These are phyloP conservation scores for Eretmodus cyanostictus DNA, from an alignment of 2,113 vertebrate species.

Conservation along the genomic window DNA sequence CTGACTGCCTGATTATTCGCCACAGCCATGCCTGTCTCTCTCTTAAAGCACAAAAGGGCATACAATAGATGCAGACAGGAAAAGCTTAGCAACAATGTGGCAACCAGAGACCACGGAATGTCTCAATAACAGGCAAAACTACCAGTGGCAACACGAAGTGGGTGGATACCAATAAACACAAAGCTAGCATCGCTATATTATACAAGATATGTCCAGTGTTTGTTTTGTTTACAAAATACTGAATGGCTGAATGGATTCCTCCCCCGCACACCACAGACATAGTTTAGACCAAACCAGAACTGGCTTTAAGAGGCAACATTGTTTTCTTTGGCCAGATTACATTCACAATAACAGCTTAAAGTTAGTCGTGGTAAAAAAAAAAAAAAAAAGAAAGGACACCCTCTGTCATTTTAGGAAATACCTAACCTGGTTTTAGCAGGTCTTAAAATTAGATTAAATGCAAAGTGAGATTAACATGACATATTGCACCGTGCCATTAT, in stretches of 20 bases:
- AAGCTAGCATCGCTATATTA: neutral
- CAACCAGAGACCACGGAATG: neutral
- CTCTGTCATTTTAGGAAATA: neutral
- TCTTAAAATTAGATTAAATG: neutral
- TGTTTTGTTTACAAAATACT: neutral
- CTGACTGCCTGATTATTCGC: fast-evolving
- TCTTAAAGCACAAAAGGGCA: neutral
- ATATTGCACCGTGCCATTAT: neutral
- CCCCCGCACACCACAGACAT: neutral
- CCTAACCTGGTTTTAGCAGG: neutral
- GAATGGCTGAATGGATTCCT: neutral
- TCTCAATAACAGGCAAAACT: neutral
- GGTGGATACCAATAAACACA: neutral
- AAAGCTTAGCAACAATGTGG: neutral
- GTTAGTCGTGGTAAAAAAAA: neutral
- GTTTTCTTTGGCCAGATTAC: neutral
- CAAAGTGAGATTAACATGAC: neutral
- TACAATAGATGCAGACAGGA: neutral
- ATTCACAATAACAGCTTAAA: neutral
- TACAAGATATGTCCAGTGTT: neutral
- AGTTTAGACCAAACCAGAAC: neutral
- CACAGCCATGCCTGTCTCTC: neutral
- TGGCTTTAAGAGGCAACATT: neutral
- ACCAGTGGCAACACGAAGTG: neutral
- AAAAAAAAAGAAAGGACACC: neutral